Evolutionary conservation across 2,888 invertebrate genomes (phyloP), one percentile per base, ranked within the genome.

Genomic region (Orthosia cruda): DNA sequence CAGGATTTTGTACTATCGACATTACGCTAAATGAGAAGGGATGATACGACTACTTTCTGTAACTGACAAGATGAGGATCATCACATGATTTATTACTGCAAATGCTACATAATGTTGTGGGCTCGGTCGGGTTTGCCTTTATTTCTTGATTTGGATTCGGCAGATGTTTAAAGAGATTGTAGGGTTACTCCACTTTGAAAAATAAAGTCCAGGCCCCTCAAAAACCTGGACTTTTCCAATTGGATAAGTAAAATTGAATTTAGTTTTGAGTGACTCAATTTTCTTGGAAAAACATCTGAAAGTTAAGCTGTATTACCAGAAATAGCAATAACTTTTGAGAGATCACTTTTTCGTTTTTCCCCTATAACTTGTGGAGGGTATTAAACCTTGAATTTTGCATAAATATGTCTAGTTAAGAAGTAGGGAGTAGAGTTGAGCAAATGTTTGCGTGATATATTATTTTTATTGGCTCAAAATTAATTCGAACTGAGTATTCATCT

Each of bases 41-140:
- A 87, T 86, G 89, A 90, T 89, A 88, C 86, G 85, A 89, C 88
- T 89, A 87, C 84, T 88, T 89, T 89, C 87, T 86, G 87, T 88
- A 87, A 88, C 26, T 26, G 26, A 26, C 26, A 26, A 26, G 26
- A 26, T 26, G 26, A 26, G 26, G 26, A 26, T 26, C 88, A 87
- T 87, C 86, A 84, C 82, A 86, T 88, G 87, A 87, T 87, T 87
- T 88, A 87, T 87, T 77, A 71, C 74, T 87, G 81, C 84, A 86
- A 87, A 89, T 87, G 84, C 57, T 77, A 79, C 65, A 80, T 86
- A 80, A 85, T 75, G 62, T 69, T 77, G 72, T 77, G 58, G 55
- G 61, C 79, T 71, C 32, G 64, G 65, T 74, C 32, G 73, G 73
- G 59, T 64, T 81, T 72, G 57, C 32, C 68, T 59, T 66, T 69